Evolutionary conservation across 2,888 invertebrate species (phyloP), one percentile per base, ranked within the genome.

Genomic region (Gonocerus acuteangulatus): DNA sequence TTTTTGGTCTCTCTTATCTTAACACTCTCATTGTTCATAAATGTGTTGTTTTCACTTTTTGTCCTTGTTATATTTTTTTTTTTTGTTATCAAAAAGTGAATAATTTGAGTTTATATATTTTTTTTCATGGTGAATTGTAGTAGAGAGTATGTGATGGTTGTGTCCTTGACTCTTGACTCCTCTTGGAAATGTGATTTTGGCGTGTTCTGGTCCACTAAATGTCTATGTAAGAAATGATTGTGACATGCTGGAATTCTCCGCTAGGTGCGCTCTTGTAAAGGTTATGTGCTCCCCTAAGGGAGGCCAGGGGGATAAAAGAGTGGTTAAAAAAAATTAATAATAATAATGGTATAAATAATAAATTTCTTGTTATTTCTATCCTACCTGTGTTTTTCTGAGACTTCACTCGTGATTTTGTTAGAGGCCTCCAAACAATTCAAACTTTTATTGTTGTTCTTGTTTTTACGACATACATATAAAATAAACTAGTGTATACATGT

Each of bases 341-440:
- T n/a, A n/a, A n/a, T n/a, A n/a, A n/a, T n/a, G n/a, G 27, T 27
- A 27, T 6, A 27, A 6, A 27, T 6, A 27, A 27, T 27, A 27
- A 27, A 27, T 27, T 6, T 6, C 4, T 27, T 27, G 27, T 27
- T 27, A 27, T 27, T 27, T 27, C 27, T 32, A 34, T 16, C 51
- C 51, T 51, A 51, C 51, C 51, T 51, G 51, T 51, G 42, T 42
- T 42, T 4, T 42, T 9, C n/a, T 42, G 42, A 42, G 27, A 51
- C 51, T 34, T 51, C 51, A 34, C 51, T 51, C 51, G 27, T 32
- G 36, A 36, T 19, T 27, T 27, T 51, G 51, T 51, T 51, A 51
- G 34, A 34, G 18, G 51, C 27, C 51, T 51, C 51, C 36, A 51
- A 51, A 51, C 23, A 51, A 34, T 16, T 6, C 23, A 49, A 51